Percentiles rank a stretch among this genome's conserved stretches.
phyloP scores from a whole-genome alignment of 2,113 vertebrate species.

The Campylomormyrus numenius region DNA sequence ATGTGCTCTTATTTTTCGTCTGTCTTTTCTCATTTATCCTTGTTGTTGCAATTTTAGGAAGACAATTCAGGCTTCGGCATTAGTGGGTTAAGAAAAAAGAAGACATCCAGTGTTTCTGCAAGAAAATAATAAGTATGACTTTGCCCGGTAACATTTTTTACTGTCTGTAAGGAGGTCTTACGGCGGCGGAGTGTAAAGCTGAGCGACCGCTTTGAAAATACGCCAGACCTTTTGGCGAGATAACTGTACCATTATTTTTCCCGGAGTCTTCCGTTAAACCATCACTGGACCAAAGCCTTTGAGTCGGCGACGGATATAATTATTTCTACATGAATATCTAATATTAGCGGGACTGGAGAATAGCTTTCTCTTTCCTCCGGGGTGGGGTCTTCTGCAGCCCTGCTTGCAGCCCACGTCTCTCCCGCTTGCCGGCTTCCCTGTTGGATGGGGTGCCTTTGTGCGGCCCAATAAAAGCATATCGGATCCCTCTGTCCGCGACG shows the following conservation, averaged over 20 bases:
- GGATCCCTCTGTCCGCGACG: neutral
- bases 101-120: neutral
- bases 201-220: neutral
- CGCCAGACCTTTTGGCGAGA: neutral
- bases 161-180: neutral
- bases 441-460: neutral
- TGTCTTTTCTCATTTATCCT: neutral
- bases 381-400: neutral
- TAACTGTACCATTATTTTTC: neutral
- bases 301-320: neutral
- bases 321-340: slow-evolving; percentile 8
- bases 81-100: neutral
- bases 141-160: neutral
- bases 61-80: neutral
- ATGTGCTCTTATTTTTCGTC: neutral
- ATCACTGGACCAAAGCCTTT: neutral
- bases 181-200: neutral
- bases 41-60: neutral
- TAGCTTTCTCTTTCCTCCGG: neutral
- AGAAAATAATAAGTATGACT: neutral
- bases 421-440: neutral
- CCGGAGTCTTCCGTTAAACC: neutral
- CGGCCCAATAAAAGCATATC: neutral
- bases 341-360: neutral
- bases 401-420: neutral